Base-by-base conservation (phyloP, 2,888 invertebrate genomes). In the Melanostoma scalare region DNA sequence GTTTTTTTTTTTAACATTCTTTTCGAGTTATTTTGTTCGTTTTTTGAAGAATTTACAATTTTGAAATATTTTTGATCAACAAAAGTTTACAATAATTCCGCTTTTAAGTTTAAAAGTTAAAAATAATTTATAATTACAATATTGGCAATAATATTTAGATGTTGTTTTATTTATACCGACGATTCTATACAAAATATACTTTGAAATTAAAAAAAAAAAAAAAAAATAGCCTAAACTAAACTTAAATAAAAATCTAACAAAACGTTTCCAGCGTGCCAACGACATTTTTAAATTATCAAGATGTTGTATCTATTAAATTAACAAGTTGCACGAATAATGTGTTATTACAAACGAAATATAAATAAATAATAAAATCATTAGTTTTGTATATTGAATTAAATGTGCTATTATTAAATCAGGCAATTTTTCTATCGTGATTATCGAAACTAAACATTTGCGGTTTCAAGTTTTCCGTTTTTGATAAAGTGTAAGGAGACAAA, bases 401-500 rank as follows among this genome's bases (percentile, higher is more conserved):
- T 35, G 38, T 52, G 74, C 36, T 58, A 40, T 36, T 10, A 44
- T 63, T 10, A 33, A 10, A 50, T 68, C 87, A 90, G 40, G 90
- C 89, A 68, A 90, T 90, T 86, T 90, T 90, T 85, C 90, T 89
- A 86, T 91, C 90, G 50, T 89, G 88, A 85, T 87, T 90, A 69
- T 90, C 90, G 63, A 90, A 90, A 69, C 88, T 89, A 69, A 91
- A 90, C 73, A 90, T 85, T 75, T 90, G 87, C 42, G 89, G 87
- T 86, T 90, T 90, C 87, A 89, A 88, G 84, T 91, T 91, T 86
- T 89, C 90, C n/a, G 88, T 87, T 87, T 91, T 90, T 3, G 91
- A 90, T 65, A 91, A 86, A 6, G 90, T 90, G 72, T 90, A 91
- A 1, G 91, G 91, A 8, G 91, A 90, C 9, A 91, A 86, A 4